These are phyloP conservation scores for Conistra vaccinii DNA, from an alignment of 2,888 invertebrate genomes.

Conservation along the genomic window DNA sequence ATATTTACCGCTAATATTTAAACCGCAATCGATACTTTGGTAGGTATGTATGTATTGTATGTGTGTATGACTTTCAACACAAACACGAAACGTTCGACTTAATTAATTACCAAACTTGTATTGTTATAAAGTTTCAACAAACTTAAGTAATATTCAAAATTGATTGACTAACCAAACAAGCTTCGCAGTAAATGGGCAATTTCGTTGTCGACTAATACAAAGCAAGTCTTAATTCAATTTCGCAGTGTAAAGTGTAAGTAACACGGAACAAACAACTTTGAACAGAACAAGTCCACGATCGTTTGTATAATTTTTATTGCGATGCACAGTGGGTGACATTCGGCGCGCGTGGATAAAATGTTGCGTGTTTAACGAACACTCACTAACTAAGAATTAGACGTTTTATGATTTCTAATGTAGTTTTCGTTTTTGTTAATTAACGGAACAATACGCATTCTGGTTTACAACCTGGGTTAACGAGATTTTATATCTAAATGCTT, in stretches of 20 bases:
- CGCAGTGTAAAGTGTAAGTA: conserved; percentile 62
- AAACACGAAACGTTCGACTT: conserved; percentile 52
- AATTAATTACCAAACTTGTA: conserved; percentile 52
- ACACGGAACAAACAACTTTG: conserved; percentile 59
- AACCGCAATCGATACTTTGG: conserved; percentile 19
- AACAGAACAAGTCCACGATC: conserved; percentile 47
- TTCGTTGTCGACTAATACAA: conserved; percentile 52
- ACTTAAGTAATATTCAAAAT: conserved; percentile 60
- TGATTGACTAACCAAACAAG: conserved; percentile 58
- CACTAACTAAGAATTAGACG: conserved; percentile 74
- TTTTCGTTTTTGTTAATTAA: conserved; percentile 76
- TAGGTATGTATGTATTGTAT: neutral
- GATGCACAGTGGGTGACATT: conserved; percentile 48
- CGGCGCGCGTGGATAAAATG: conserved; percentile 32
- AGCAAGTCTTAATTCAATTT: conserved; percentile 68
- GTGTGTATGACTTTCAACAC: conserved; percentile 17
- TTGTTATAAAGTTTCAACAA: conserved; percentile 51
- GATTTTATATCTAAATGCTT: conserved; percentile 60
- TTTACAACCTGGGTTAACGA: conserved; percentile 63
- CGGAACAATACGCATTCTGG: conserved; percentile 70
- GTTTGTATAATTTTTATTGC: conserved; percentile 55
- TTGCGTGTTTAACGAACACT: conserved; percentile 69
- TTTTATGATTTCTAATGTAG: conserved; percentile 73
- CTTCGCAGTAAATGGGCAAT: conserved; percentile 51
- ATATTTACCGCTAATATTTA: conserved; percentile 13